Evolutionary conservation across 2,797 vertebrate species (phyloP).

Genomic region (Enoplosus armatus): DNA sequence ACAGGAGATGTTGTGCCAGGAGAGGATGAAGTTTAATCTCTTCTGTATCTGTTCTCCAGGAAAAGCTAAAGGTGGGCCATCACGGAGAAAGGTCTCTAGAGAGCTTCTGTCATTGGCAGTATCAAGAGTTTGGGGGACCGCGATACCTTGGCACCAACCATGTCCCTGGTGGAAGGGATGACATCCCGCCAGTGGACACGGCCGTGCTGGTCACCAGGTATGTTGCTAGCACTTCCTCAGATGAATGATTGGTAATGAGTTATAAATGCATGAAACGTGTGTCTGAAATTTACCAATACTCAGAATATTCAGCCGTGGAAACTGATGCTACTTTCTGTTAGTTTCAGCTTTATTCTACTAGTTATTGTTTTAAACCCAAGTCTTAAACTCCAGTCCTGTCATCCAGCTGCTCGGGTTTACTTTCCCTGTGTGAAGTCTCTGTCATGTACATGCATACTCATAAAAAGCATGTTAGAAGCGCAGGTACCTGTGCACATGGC

Average conservation of each 20-base stretch:
- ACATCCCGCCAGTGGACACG: conserved; percentile 90
- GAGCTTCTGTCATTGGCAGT: conserved; percentile 98
- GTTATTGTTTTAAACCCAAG: not conserved
- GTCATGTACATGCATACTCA: not conserved
- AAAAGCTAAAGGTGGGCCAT: conserved; percentile 91
- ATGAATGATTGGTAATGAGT: not conserved
- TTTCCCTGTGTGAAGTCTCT: too few relatives aligned
- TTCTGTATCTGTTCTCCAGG: conserved; percentile 77
- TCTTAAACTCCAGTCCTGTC: too few relatives aligned
- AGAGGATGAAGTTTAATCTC: not conserved
- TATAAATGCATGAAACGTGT: not conserved
- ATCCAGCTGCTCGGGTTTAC: too few relatives aligned
- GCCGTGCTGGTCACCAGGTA: conserved; percentile 98
- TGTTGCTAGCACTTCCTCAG: not conserved
- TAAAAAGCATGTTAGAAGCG: too few relatives aligned
- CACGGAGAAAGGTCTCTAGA: conserved; percentile 96
- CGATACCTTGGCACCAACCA: conserved; percentile 94
- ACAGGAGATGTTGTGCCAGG: too few relatives aligned
- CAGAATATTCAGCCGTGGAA: too few relatives aligned
- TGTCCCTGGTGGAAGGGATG: conserved; percentile 91
- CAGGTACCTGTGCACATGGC: too few relatives aligned
- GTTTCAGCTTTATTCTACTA: not conserved
- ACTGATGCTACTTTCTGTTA: too few relatives aligned
- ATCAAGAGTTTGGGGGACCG: conserved; percentile 91
- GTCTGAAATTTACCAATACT: too few relatives aligned